These are phyloP conservation scores for Corythornis cristatus DNA, from an alignment of 2,113 vertebrate genomes.

Conservation along the genomic window DNA sequence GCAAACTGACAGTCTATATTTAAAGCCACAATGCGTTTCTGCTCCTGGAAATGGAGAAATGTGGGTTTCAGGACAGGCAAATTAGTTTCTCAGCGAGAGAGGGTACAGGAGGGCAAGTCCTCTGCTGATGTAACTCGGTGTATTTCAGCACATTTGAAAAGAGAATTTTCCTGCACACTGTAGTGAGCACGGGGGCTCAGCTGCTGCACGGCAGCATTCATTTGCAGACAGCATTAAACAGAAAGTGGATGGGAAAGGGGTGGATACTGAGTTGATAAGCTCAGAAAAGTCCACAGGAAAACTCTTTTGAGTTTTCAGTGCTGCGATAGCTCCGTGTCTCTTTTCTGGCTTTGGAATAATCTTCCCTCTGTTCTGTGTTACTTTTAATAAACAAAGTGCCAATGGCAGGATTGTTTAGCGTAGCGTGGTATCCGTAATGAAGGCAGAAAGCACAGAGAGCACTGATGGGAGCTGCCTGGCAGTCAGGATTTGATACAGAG, in stretches of 20 bases:
- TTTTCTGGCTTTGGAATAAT: background rate
- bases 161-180: background rate
- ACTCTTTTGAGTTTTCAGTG: background rate
- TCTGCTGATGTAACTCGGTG: background rate
- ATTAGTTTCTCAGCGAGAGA: background rate
- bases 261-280: background rate
- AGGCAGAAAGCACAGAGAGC: background rate
- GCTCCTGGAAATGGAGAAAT: slow-evolving; percentile 46
- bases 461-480: background rate
- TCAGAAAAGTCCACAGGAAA: background rate
- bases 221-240: background rate
- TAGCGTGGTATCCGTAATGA: background rate
- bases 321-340: background rate
- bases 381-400: background rate
- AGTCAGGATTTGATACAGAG: background rate
- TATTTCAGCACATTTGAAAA: slow-evolving; percentile 9
- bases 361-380: background rate
- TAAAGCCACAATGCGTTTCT: slow-evolving; percentile 60
- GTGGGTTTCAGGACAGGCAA: background rate
- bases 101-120: background rate
- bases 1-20: slow-evolving; percentile 68
- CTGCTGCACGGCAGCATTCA: background rate
- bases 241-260: background rate
- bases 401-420: background rate
- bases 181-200: background rate